These are phyloP conservation scores for Hylaeus anthracinus DNA, from an alignment of 1,140 invertebrate species.

Conservation along the genomic window DNA sequence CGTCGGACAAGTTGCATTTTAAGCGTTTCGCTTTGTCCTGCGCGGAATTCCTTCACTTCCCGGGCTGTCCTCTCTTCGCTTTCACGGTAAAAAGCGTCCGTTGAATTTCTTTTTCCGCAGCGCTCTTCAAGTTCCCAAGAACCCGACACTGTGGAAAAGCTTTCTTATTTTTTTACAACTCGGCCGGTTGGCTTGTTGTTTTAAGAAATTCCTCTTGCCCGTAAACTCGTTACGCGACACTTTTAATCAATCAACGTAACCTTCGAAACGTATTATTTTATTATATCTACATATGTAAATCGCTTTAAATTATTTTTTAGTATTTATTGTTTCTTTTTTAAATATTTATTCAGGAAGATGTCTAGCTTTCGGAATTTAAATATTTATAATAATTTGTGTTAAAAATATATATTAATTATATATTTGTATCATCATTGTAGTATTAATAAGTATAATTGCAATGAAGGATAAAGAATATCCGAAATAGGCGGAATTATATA, in stretches of 20 bases:
- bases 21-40: slow-evolving; percentile 8
- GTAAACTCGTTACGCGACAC: not conserved
- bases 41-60: not conserved
- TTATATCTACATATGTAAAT: no score
- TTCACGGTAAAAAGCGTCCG: not conserved
- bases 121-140: not conserved
- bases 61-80: not conserved
- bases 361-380: no score
- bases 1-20: slow-evolving; percentile 22
- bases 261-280: not conserved
- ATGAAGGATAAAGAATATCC: no score
- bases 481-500: no score
- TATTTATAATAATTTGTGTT: no score
- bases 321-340: no score
- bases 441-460: no score
- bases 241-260: not conserved
- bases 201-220: not conserved
- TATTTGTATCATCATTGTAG: no score
- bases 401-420: no score
- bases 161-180: not conserved
- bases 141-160: not conserved
- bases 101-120: not conserved
- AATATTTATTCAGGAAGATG: no score
- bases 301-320: no score
- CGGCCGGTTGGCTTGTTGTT: not conserved